Conservation (phyloP, 1,140 invertebrate genomes). For the Protaetia brevitarsis region DNA sequence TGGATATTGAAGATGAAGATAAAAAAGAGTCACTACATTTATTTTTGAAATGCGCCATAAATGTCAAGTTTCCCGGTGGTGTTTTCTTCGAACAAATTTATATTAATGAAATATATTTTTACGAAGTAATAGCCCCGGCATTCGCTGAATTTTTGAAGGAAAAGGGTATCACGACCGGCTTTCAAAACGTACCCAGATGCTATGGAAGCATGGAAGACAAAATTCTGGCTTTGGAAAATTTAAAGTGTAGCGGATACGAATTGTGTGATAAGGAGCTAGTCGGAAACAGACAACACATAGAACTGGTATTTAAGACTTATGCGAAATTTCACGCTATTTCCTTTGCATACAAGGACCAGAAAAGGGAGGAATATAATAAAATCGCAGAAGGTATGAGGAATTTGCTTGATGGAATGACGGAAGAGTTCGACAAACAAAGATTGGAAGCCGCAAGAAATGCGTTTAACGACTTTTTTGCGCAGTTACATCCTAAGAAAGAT, state of each 20-base stretch:
- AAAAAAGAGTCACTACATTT: neutral
- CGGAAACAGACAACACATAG: neutral
- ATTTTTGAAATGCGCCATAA: neutral
- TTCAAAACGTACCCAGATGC: conserved; percentile 43
- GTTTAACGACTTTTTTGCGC: neutral
- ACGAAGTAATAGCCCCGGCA: neutral
- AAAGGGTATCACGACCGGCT: conserved; percentile 25
- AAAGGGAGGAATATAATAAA: neutral
- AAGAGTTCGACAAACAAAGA: neutral
- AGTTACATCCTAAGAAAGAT: neutral
- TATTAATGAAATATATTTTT: neutral
- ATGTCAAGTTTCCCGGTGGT: neutral
- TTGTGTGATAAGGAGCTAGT: neutral
- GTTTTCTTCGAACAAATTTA: neutral
- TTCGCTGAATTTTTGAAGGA: neutral
- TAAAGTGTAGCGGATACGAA: neutral
- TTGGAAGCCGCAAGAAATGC: neutral
- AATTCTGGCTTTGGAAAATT: conserved; percentile 41
- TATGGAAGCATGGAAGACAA: conserved; percentile 43
- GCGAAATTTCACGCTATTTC: conserved; percentile 9
- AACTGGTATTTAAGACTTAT: conserved; percentile 8
- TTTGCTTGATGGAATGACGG: neutral
- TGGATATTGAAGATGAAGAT: neutral
- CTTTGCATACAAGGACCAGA: conserved; percentile 15
- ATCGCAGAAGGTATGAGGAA: neutral